Conservation (phyloP, 2,113 vertebrate genomes). For the Hemibates koningsi region DNA sequence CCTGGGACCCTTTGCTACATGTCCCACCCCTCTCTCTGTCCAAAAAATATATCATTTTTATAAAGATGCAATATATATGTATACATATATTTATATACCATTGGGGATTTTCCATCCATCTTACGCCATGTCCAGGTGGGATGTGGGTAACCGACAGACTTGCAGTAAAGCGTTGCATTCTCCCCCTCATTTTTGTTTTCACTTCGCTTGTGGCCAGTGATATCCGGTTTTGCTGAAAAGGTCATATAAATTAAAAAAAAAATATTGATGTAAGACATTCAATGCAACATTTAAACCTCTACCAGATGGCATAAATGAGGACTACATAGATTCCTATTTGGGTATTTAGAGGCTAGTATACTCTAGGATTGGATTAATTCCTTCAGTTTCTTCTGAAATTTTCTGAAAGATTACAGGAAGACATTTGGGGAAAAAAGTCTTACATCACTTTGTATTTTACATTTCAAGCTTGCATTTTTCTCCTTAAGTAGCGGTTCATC, state of each 20-base stretch:
- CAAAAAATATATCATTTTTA: background rate
- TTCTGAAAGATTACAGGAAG: background rate
- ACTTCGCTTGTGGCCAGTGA: constrained; percentile 91
- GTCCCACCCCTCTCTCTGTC: background rate
- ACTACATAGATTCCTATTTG: background rate
- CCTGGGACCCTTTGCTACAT: background rate
- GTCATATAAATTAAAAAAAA: constrained; percentile 25
- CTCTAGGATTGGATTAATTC: background rate
- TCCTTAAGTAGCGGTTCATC: background rate
- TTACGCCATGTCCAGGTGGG: constrained; percentile 91
- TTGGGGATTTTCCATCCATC: constrained; percentile 71
- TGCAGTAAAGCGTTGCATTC: constrained; percentile 88
- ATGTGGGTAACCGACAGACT: constrained; percentile 91
- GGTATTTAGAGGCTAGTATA: background rate
- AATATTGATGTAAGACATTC: background rate
- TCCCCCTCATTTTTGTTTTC: constrained; percentile 98
- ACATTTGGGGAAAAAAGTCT: background rate
- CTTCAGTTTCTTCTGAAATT: background rate
- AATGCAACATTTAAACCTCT: background rate
- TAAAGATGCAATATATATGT: background rate
- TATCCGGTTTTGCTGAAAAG: constrained; percentile 80
- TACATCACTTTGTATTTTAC: background rate
- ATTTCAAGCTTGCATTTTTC: background rate
- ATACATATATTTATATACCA: constrained; percentile 53
- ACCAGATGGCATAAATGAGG: constrained; percentile 27